Conservation (phyloP, 2,888 invertebrate species). For the Carabus problematicus region DNA sequence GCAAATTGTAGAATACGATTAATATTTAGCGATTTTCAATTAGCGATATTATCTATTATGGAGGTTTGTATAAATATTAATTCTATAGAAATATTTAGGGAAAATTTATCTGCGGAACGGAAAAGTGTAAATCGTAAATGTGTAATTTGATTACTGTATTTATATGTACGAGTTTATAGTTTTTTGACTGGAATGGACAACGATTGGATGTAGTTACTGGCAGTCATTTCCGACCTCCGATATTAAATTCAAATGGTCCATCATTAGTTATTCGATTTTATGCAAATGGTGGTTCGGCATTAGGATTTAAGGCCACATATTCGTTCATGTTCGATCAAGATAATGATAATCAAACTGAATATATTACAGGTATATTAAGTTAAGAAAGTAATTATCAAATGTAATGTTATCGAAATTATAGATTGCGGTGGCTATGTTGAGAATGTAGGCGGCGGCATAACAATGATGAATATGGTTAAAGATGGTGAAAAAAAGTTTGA, state of each 20-base stretch:
- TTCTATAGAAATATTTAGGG: slow-evolving; percentile 2
- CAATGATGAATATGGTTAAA: slow-evolving; percentile 77
- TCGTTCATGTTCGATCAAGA: slow-evolving; percentile 56
- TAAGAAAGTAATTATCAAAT: neutral
- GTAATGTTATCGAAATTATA: slow-evolving; percentile 49
- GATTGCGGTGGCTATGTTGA: slow-evolving; percentile 77
- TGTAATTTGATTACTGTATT: slow-evolving; percentile 5
- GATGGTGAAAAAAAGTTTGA: slow-evolving; percentile 68
- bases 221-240: slow-evolving; percentile 71
- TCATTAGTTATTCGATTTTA: slow-evolving; percentile 70
- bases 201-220: slow-evolving; percentile 71
- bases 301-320: slow-evolving; percentile 71
- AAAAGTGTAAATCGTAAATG: no score
- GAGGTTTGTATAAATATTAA: slow-evolving; percentile 61
- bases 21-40: slow-evolving; percentile 72
- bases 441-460: slow-evolving; percentile 74
- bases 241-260: slow-evolving; percentile 70
- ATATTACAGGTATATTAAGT: slow-evolving; percentile 43
- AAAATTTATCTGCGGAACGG: neutral
- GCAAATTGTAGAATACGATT: slow-evolving; percentile 67
- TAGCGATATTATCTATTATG: slow-evolving; percentile 70
- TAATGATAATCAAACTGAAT: slow-evolving; percentile 54
- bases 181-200: slow-evolving; percentile 73
- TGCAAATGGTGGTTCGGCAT: slow-evolving; percentile 72
- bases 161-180: slow-evolving; percentile 56